phyloP scores from a whole-genome alignment of 2,113 vertebrate genomes.

The Arenaria interpres region DNA sequence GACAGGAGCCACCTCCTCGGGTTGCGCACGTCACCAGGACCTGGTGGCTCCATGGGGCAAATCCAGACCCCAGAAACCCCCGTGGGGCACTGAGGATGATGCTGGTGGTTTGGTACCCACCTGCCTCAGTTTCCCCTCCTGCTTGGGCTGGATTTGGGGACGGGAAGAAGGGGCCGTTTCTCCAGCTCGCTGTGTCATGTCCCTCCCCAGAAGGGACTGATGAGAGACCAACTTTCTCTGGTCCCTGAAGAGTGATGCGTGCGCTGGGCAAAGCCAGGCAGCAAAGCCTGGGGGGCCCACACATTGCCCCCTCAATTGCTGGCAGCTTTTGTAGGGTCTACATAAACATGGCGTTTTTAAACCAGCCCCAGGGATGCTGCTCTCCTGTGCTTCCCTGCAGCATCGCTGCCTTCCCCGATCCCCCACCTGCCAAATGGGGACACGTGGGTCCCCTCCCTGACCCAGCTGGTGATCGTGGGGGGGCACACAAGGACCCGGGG shows the following conservation, averaged over 20 bases:
- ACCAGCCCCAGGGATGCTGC: fast-evolving
- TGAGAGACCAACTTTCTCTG: conserved; percentile 30
- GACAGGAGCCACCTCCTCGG: not conserved
- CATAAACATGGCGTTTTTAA: fast-evolving
- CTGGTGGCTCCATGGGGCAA: not conserved
- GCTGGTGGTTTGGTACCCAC: fast-evolving
- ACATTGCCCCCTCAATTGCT: fast-evolving
- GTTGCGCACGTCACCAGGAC: fast-evolving
- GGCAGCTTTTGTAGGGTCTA: not conserved
- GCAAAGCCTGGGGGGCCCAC: not conserved
- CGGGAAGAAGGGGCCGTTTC: not conserved
- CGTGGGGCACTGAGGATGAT: fast-evolving
- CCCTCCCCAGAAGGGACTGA: not conserved
- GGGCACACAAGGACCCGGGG: not conserved
- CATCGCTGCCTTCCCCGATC: not conserved
- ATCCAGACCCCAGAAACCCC: not conserved
- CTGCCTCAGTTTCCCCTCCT: not conserved
- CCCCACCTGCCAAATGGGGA: not conserved
- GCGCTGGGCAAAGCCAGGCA: not conserved
- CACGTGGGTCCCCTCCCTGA: not conserved
- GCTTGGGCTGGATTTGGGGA: not conserved
- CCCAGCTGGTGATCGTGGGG: not conserved
- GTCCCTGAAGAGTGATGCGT: conserved; percentile 50
- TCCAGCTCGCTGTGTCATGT: not conserved
- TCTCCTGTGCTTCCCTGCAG: not conserved